A percentile compares a stretch with the other conserved stretches of the same genome.
Conservation (phyloP, 1,140 invertebrate species). For the Copidosoma floridanum region DNA sequence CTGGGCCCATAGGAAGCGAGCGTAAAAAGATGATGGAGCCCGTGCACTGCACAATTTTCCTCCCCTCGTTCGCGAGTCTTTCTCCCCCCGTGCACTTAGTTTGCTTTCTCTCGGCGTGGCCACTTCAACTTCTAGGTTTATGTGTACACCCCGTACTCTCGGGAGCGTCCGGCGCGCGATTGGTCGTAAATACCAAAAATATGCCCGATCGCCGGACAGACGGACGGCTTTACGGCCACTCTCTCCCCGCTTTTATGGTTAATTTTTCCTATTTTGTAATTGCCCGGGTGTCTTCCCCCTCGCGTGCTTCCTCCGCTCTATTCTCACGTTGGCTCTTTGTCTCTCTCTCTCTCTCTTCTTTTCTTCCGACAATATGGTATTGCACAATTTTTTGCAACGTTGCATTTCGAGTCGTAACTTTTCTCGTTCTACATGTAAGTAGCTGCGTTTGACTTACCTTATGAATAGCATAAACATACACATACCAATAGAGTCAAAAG, state of each 20-base stretch:
- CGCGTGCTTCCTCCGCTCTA: not conserved
- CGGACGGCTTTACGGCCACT: conserved; percentile 43
- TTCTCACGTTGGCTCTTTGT: conserved; percentile 19
- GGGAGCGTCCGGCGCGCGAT: conserved; percentile 40
- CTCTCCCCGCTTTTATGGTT: conserved; percentile 45
- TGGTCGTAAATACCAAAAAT: conserved; percentile 56
- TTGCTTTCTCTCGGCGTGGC: too few species aligned
- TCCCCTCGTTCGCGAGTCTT: conserved; percentile 34
- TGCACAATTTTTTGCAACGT: too few species aligned
- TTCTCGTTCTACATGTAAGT: too few species aligned
- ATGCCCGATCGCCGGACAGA: conserved; percentile 45
- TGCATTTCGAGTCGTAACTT: too few species aligned
- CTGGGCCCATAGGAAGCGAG: not conserved
- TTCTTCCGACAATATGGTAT: too few species aligned
- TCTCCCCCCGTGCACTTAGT: too few species aligned
- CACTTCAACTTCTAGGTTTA: not conserved
- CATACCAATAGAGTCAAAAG: too few species aligned
- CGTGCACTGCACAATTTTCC: conserved; percentile 51
- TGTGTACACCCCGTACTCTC: conserved; percentile 31
- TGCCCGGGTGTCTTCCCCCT: conserved; percentile 26
- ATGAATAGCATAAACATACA: too few species aligned
- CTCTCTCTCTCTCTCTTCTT: conserved; percentile 3
- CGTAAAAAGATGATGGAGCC: too few species aligned
- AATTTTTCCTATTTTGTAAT: conserved; percentile 55
- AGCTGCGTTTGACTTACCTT: too few species aligned